Evolutionary conservation across 2,113 vertebrate species (phyloP).

Genomic region (Hiodon alosoides): DNA sequence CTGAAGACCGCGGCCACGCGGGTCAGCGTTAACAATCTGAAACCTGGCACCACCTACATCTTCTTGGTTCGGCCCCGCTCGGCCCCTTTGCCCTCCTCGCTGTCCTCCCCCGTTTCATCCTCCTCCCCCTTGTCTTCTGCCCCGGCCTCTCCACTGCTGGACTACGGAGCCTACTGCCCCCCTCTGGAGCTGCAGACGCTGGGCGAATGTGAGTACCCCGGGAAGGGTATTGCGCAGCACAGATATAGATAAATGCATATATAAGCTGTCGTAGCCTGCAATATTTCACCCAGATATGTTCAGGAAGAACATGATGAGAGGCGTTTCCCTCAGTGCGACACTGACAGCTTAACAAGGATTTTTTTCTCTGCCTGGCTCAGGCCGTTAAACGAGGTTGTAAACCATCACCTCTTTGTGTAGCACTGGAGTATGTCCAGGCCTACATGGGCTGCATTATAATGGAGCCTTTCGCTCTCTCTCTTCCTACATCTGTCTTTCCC

Average conservation of each 20-base stretch:
- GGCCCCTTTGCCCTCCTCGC: slow-evolving; percentile 64
- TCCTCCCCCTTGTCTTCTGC: slow-evolving; percentile 58
- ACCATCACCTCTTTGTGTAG: too few species aligned
- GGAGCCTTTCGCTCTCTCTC: background rate
- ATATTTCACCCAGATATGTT: too few species aligned
- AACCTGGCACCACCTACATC: slow-evolving; percentile 84
- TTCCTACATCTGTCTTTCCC: slow-evolving; percentile 3
- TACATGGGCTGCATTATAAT: background rate
- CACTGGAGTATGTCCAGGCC: too few species aligned
- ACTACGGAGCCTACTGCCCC: slow-evolving; percentile 73
- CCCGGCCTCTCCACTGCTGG: slow-evolving; percentile 66
- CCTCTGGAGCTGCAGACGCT: slow-evolving; percentile 89
- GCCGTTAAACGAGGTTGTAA: too few species aligned
- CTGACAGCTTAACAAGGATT: too few species aligned
- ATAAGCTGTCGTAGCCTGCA: too few species aligned
- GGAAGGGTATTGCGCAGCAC: background rate
- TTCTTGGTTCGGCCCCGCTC: slow-evolving; percentile 84
- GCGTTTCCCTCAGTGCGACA: too few species aligned
- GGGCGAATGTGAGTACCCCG: slow-evolving; percentile 75
- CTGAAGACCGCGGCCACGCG: slow-evolving; percentile 80
- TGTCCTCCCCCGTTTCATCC: slow-evolving; percentile 69
- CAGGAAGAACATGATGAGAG: too few species aligned
- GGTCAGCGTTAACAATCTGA: slow-evolving; percentile 86
- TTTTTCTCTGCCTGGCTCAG: too few species aligned
- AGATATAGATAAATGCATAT: too few species aligned